A percentile compares a stretch with the other conserved stretches of the same genome.
Evolutionary conservation across 2,888 invertebrate genomes (phyloP).

Genomic region (Microctonus hyperodae): DNA sequence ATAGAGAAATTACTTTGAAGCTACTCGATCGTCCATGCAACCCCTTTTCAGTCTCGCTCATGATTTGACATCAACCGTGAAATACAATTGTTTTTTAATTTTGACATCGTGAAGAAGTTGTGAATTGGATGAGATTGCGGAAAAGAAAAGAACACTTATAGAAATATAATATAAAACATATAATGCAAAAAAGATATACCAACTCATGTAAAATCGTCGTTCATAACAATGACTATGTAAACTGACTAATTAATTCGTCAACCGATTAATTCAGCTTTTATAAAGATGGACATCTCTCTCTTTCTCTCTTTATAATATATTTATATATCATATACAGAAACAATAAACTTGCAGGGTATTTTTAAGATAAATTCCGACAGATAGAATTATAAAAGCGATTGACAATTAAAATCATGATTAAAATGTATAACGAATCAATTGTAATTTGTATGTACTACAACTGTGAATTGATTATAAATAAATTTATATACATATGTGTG

Average conservation of each 20-base stretch:
- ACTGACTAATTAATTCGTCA: slow-evolving; percentile 4
- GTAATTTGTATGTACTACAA: not conserved
- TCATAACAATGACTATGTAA: too few relatives aligned
- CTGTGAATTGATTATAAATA: not conserved
- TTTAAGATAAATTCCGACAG: not conserved
- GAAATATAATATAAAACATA: too few relatives aligned
- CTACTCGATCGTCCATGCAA: slow-evolving; percentile 42
- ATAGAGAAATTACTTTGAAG: slow-evolving; percentile 38
- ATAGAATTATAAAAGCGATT: not conserved
- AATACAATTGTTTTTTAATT: slow-evolving; percentile 38
- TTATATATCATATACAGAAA: not conserved
- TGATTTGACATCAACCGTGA: slow-evolving; percentile 37
- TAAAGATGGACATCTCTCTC: too few relatives aligned
- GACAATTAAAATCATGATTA: not conserved
- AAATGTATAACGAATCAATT: not conserved
- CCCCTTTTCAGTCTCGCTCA: slow-evolving; percentile 34
- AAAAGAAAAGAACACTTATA: not conserved
- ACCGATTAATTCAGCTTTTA: not conserved
- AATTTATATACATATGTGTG: not conserved
- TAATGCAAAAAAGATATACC: not conserved
- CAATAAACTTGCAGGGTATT: not conserved
- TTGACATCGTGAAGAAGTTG: not conserved
- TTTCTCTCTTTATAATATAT: too few relatives aligned
- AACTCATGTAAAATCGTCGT: too few relatives aligned
- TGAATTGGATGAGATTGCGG: not conserved